These are phyloP conservation scores for Lamprotornis superbus DNA, from an alignment of 2,113 vertebrate genomes.

Conservation along the genomic window DNA sequence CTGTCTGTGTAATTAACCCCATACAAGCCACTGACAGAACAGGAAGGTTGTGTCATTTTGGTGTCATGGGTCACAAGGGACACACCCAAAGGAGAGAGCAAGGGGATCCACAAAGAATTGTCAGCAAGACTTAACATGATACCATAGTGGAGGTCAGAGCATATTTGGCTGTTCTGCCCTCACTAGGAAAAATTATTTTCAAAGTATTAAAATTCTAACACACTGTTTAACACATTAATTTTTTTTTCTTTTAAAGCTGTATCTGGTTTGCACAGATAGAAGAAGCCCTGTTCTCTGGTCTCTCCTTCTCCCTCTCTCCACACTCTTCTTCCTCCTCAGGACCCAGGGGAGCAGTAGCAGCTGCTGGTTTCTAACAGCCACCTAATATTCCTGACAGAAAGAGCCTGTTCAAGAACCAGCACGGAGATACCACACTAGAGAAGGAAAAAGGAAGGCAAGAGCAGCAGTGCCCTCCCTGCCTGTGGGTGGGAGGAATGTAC, in stretches of 20 bases:
- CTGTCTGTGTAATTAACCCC: neutral
- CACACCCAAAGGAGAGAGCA: neutral
- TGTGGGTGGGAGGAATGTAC: neutral
- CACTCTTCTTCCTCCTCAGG: neutral
- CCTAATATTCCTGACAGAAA: conserved; percentile 6
- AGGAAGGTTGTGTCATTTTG: neutral
- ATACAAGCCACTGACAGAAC: neutral
- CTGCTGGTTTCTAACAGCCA: neutral
- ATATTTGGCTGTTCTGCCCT: neutral
- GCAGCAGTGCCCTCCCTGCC: neutral
- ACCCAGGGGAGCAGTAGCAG: neutral
- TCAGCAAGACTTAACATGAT: neutral
- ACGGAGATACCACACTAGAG: neutral
- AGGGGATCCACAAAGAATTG: neutral
- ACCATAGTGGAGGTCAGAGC: neutral
- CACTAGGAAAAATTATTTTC: neutral
- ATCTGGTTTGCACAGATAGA: neutral
- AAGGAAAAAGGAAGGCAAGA: neutral
- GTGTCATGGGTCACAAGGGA: neutral
- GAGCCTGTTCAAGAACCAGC: neutral
- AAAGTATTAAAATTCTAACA: neutral
- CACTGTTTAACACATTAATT: neutral
- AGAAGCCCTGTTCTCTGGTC: neutral
- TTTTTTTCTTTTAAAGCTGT: neutral
- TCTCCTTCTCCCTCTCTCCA: neutral